phyloP scores from a whole-genome alignment of 2,797 vertebrate species.

The Trachops cirrhosus region DNA sequence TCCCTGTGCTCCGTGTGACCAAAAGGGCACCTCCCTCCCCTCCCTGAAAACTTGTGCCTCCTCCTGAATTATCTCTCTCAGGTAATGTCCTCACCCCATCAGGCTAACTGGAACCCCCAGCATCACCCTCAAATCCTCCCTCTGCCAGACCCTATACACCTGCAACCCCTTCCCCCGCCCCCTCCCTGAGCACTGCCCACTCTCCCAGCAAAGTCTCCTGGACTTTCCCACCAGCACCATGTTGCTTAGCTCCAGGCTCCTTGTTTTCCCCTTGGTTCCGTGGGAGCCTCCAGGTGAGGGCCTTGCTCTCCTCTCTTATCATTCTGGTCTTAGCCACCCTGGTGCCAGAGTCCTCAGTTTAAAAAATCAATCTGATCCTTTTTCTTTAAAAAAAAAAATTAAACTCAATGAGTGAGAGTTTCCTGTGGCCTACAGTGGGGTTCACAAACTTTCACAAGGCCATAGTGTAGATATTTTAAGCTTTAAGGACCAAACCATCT shows the following conservation, averaged over 20 bases:
- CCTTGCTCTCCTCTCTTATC: not conserved
- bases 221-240: not conserved
- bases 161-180: too few relatives aligned
- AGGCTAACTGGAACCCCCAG: not conserved
- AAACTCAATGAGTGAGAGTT: not conserved
- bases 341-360: not conserved
- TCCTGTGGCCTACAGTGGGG: not conserved
- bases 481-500: not conserved
- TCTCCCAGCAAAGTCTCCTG: not conserved
- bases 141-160: not conserved
- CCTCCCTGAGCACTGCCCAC: not conserved
- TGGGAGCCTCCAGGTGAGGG: not conserved
- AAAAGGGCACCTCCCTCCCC: not conserved
- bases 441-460: not conserved
- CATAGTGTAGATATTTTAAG: not conserved
- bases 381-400: not conserved
- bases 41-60: not conserved
- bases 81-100: too few relatives aligned
- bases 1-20: not conserved
- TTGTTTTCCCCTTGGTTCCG: not conserved
- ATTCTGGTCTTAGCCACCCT: not conserved
- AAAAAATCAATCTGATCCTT: not conserved
- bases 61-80: not conserved
- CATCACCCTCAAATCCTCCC: not conserved
- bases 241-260: not conserved